A percentile compares a stretch with the other conserved stretches of the same genome.
These are phyloP conservation scores for Stenolophus ochropezus DNA, from an alignment of 2,888 invertebrate species.

Conservation along the genomic window DNA sequence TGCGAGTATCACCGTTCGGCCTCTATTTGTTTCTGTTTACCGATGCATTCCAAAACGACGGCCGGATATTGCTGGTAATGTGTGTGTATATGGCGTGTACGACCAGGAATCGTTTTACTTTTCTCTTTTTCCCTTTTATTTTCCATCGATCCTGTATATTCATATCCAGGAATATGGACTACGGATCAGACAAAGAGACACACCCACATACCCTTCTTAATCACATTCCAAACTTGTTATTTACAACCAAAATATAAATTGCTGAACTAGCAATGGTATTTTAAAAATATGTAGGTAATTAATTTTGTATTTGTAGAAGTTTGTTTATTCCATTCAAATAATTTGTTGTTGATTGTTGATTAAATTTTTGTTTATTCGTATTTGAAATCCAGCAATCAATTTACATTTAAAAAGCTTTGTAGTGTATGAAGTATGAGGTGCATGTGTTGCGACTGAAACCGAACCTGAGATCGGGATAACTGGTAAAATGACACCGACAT, in stretches of 20 bases:
- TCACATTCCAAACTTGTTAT: not conserved
- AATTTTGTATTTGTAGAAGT: not conserved
- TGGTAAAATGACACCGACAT: constrained; percentile 27
- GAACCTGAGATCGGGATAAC: constrained; percentile 18
- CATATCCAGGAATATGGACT: not conserved
- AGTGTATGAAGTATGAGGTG: not conserved
- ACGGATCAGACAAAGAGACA: not conserved
- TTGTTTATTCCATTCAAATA: not conserved
- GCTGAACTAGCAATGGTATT: not conserved
- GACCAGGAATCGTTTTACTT: constrained; percentile 20
- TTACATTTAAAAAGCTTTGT: not conserved
- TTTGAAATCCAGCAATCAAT: not conserved
- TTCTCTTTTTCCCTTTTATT: constrained; percentile 24
- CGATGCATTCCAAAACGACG: constrained; percentile 52
- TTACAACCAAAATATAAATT: not conserved
- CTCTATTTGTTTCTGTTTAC: constrained; percentile 60
- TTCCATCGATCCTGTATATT: constrained; percentile 19
- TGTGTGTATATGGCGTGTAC: constrained; percentile 30
- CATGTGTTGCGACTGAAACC: not conserved
- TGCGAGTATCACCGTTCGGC: not conserved
- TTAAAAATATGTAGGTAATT: not conserved
- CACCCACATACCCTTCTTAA: not conserved
- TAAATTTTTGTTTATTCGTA: not conserved
- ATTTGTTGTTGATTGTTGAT: not conserved
- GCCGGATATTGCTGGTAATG: constrained; percentile 39